These are phyloP conservation scores for Coecobrya sp. DNA, from an alignment of 2,888 invertebrate species.

Conservation along the genomic window DNA sequence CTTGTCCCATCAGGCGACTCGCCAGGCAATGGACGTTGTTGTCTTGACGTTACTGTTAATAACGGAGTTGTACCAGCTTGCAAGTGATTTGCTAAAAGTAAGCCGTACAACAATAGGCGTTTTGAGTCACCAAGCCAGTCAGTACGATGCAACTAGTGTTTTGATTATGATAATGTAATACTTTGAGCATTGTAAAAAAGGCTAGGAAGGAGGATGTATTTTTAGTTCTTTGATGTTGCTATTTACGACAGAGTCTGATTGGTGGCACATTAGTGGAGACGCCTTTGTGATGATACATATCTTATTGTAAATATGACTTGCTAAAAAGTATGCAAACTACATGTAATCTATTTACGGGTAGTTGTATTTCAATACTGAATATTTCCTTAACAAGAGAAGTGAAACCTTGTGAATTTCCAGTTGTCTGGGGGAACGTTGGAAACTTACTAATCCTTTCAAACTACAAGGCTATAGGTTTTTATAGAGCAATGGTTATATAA, in stretches of 20 bases:
- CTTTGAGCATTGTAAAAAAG: not conserved
- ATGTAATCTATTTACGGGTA: too few relatives aligned
- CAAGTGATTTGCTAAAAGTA: slow-evolving; percentile 1
- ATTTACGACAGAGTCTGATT: slow-evolving; percentile 13
- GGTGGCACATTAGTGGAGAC: not conserved
- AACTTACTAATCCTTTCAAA: too few relatives aligned
- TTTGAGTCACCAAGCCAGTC: not conserved
- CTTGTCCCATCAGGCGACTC: not conserved
- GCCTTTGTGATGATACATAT: too few relatives aligned
- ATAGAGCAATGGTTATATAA: too few relatives aligned
- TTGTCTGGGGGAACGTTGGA: too few relatives aligned
- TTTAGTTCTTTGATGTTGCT: slow-evolving; percentile 50
- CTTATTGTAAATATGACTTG: too few relatives aligned
- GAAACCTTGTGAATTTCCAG: too few relatives aligned
- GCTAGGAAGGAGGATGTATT: slow-evolving; percentile 31
- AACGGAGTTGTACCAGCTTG: slow-evolving; percentile 51
- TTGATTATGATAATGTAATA: not conserved
- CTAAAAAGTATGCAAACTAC: too few relatives aligned
- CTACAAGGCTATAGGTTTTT: too few relatives aligned
- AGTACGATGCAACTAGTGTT: not conserved
- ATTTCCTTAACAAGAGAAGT: too few relatives aligned
- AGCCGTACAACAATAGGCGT: not conserved
- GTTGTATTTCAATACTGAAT: too few relatives aligned
- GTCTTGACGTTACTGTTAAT: not conserved
- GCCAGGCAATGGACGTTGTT: not conserved